These are phyloP conservation scores for Oplegnathus fasciatus DNA, from an alignment of 2,113 vertebrate genomes.

Conservation along the genomic window DNA sequence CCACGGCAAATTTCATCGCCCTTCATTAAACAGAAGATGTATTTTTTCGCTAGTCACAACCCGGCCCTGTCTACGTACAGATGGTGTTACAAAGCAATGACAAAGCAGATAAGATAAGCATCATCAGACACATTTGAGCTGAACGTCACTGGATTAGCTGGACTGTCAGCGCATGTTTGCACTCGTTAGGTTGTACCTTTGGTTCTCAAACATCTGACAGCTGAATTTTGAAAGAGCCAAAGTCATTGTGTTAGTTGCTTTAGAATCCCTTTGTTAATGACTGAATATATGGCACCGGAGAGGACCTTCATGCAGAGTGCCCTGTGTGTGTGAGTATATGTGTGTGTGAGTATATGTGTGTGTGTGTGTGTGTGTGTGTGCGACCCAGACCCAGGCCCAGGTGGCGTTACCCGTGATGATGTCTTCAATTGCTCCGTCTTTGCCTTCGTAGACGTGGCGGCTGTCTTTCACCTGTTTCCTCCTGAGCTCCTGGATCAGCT, in stretches of 20 bases:
- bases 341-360: constrained; percentile 19
- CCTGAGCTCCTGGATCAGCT: constrained; percentile 93
- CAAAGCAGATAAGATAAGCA: constrained; percentile 67
- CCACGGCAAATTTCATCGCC: background rate
- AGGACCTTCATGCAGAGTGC: constrained; percentile 72
- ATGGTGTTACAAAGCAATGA: constrained; percentile 70
- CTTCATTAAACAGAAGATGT: constrained; percentile 6
- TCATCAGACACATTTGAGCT: constrained; percentile 56
- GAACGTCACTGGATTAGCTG: constrained; percentile 41
- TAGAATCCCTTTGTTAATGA: constrained; percentile 62
- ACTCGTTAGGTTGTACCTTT: constrained; percentile 40
- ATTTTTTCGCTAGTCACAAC: constrained; percentile 26
- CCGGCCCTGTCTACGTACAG: constrained; percentile 45
- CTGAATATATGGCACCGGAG: constrained; percentile 53
- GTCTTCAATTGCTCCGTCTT: constrained; percentile 97
- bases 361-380: constrained; percentile 27
- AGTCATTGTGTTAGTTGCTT: constrained; percentile 73
- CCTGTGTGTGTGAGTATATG: constrained; percentile 18
- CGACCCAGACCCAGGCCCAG: no score
- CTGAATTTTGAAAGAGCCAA: constrained; percentile 32
- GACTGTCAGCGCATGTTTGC: constrained; percentile 60
- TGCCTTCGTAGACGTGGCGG: constrained; percentile 95
- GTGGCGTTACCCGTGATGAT: constrained; percentile 93
- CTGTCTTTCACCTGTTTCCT: constrained; percentile 96
- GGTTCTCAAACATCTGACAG: constrained; percentile 60